Evolutionary conservation across 2,113 vertebrate species (phyloP).

Genomic region (Scomber scombrus): DNA sequence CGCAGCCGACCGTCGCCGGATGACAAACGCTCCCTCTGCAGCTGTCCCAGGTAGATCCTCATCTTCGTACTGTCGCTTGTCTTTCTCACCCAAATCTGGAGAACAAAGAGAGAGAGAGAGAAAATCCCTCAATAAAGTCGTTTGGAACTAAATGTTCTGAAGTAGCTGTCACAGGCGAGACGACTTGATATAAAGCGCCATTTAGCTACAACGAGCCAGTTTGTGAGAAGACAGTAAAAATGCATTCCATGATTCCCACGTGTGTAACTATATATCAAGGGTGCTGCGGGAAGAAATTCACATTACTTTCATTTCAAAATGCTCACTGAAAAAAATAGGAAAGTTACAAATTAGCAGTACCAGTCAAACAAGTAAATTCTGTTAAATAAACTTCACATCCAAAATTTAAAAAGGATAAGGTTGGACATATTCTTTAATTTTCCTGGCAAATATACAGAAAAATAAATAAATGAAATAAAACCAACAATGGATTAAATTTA

Average conservation of each 20-base stretch:
- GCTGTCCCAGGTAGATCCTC: conserved; percentile 98
- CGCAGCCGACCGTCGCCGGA: conserved; percentile 95
- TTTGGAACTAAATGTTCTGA: neutral
- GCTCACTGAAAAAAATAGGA: no score
- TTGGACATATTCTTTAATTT: no score
- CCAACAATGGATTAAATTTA: no score
- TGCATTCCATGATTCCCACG: neutral
- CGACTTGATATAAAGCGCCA: neutral
- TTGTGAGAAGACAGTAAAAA: neutral
- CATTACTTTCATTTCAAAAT: neutral
- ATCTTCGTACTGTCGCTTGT: conserved; percentile 99
- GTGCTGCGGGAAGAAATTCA: neutral
- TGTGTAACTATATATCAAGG: neutral
- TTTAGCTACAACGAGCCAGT: neutral
- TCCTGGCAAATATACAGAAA: no score
- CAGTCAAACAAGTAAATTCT: no score
- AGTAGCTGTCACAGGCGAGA: neutral
- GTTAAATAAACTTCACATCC: no score
- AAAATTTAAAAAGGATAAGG: no score
- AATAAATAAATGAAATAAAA: no score
- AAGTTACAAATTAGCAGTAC: no score
- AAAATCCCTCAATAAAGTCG: neutral
- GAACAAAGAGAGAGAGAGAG: conserved; percentile 7
- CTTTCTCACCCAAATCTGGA: conserved; percentile 98
- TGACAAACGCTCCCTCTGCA: conserved; percentile 96